Evolutionary conservation across 2,797 vertebrate genomes (phyloP).

Genomic region (Phyllotis vaccarum): DNA sequence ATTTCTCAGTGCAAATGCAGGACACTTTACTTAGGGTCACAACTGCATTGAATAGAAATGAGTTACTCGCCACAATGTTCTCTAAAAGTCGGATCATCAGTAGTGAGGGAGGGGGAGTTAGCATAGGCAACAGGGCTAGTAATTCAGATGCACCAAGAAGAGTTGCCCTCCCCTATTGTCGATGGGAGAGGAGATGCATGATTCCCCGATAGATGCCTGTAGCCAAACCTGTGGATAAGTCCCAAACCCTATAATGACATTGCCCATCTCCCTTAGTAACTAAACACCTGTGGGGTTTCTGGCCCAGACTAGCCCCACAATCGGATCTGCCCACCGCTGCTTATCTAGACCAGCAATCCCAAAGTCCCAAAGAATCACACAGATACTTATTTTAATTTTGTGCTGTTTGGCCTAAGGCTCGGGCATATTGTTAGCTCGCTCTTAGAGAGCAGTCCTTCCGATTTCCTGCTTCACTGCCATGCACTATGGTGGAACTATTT

Average conservation of each 20-base stretch:
- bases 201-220: background rate
- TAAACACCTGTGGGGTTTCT: too few relatives aligned
- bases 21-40: too few relatives aligned
- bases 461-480: too few relatives aligned
- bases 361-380: too few relatives aligned
- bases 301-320: too few relatives aligned
- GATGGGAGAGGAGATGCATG: background rate
- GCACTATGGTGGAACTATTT: background rate
- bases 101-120: background rate
- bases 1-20: background rate
- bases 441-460: too few relatives aligned
- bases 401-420: too few relatives aligned
- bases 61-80: background rate
- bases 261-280: background rate
- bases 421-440: too few relatives aligned
- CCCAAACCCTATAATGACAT: background rate
- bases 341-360: too few relatives aligned
- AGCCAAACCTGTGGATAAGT: background rate
- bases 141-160: background rate
- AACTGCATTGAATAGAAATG: background rate
- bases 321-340: too few relatives aligned
- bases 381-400: too few relatives aligned
- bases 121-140: background rate
- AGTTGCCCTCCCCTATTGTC: background rate
- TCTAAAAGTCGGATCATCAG: background rate